Evolutionary conservation across 2,888 invertebrate species (phyloP).

Genomic region (Coronaproctus castanopsis): DNA sequence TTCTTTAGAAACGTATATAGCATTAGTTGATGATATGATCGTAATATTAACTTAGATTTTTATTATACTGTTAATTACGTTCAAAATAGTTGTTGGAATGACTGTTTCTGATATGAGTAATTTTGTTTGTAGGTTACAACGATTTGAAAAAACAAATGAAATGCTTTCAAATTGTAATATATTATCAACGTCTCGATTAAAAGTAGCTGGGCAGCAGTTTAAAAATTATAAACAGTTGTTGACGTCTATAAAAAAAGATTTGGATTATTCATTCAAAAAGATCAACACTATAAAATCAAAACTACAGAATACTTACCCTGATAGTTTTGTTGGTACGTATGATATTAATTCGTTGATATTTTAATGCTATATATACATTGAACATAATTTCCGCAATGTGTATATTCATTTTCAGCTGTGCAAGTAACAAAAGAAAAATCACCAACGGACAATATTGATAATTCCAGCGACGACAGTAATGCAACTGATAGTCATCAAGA

Average conservation of each 20-base stretch:
- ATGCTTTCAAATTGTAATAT: slow-evolving; percentile 95
- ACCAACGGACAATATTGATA: too few relatives aligned
- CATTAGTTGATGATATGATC: too few relatives aligned
- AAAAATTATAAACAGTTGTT: slow-evolving; percentile 72
- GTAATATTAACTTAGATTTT: too few relatives aligned
- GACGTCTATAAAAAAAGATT: slow-evolving; percentile 78
- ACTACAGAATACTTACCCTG: slow-evolving; percentile 31
- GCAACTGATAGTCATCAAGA: background rate
- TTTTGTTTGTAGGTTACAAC: slow-evolving; percentile 60
- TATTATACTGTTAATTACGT: too few relatives aligned
- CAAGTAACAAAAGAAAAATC: background rate
- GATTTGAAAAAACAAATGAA: slow-evolving; percentile 97
- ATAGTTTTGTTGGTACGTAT: slow-evolving; percentile 30
- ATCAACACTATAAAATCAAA: slow-evolving; percentile 67
- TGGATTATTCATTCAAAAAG: slow-evolving; percentile 83
- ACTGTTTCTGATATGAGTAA: too few relatives aligned
- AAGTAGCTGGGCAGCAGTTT: slow-evolving; percentile 69
- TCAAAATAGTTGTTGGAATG: too few relatives aligned
- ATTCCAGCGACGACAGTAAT: background rate
- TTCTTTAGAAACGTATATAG: too few relatives aligned
- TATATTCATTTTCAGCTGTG: background rate
- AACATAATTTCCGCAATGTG: too few relatives aligned
- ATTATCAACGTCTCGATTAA: slow-evolving; percentile 68
- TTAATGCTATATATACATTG: background rate
- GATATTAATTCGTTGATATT: background rate